phyloP scores from a whole-genome alignment of 2,797 vertebrate genomes.

The Acanthurus leucopareius region DNA sequence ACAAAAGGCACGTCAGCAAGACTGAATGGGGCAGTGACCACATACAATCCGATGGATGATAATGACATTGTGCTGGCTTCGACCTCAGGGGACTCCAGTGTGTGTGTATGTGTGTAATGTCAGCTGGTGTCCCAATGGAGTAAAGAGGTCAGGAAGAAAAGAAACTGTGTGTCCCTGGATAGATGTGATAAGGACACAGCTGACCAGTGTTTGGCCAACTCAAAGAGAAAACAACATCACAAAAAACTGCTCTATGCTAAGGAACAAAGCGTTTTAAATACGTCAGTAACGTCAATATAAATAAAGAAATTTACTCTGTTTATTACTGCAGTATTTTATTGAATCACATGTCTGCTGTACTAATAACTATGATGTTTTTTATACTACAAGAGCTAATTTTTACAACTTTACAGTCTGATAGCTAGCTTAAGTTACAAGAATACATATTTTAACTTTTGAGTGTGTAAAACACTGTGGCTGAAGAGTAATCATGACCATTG shows the following conservation, averaged over 20 bases:
- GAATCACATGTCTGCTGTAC: too few species aligned
- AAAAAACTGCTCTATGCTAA: neutral
- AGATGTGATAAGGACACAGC: conserved; percentile 63
- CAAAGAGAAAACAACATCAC: neutral
- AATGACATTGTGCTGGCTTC: conserved; percentile 80
- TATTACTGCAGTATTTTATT: too few species aligned
- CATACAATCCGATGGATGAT: conserved; percentile 82
- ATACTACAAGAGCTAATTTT: too few species aligned
- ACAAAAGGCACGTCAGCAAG: conserved; percentile 82
- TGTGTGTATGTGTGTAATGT: conserved; percentile 53
- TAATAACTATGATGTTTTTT: too few species aligned
- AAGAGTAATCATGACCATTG: too few species aligned
- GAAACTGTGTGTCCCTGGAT: conserved; percentile 47
- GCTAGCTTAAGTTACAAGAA: too few species aligned
- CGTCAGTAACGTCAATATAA: neutral
- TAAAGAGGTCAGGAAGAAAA: conserved; percentile 39
- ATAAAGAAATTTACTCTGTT: neutral
- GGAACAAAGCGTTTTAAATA: neutral
- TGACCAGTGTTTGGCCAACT: conserved; percentile 28
- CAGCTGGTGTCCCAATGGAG: conserved; percentile 73
- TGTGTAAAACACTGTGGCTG: too few species aligned
- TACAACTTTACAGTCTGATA: too few species aligned
- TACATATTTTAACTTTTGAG: too few species aligned
- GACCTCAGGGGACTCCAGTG: conserved; percentile 71
- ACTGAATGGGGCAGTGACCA: conserved; percentile 80